Evolutionary conservation across 2,113 vertebrate genomes (phyloP).

Genomic region (Rutilus rutilus): DNA sequence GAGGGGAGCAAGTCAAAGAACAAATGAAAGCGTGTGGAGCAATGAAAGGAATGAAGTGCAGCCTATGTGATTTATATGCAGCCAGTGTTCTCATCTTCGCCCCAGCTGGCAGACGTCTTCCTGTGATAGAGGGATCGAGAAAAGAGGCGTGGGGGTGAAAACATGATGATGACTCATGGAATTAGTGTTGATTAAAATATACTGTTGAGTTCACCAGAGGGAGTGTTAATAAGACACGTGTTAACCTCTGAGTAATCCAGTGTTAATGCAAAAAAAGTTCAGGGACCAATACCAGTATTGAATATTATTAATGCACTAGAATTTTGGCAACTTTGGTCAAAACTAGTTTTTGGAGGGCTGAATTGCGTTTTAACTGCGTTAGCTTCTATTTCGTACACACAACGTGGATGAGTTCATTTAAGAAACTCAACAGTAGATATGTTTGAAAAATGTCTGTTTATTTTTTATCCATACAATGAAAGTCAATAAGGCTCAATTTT

Average conservation of each 20-base stretch:
- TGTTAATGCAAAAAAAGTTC: neutral
- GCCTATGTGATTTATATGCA: neutral
- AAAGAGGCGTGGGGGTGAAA: slow-evolving; percentile 13
- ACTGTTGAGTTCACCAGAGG: neutral
- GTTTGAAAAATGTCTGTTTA: neutral
- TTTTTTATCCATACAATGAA: neutral
- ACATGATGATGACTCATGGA: slow-evolving; percentile 27
- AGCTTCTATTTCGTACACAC: no score
- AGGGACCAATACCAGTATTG: neutral
- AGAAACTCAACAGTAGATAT: no score
- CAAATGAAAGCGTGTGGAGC: slow-evolving; percentile 1
- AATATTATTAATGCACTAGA: no score
- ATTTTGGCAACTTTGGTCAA: no score
- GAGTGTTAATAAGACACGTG: neutral
- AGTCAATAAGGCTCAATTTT: neutral
- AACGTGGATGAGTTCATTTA: no score
- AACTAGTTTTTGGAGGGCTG: no score
- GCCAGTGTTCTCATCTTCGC: neutral
- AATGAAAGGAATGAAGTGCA: slow-evolving; percentile 10
- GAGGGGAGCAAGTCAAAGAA: slow-evolving; percentile 9
- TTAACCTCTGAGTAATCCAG: neutral
- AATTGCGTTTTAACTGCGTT: no score
- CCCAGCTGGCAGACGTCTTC: slow-evolving; percentile 11
- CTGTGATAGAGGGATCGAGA: neutral
- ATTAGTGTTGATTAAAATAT: neutral